Evolutionary conservation across 2,888 invertebrate species (phyloP), one percentile per base, ranked within the genome.

Genomic region (Netelia inedita): DNA sequence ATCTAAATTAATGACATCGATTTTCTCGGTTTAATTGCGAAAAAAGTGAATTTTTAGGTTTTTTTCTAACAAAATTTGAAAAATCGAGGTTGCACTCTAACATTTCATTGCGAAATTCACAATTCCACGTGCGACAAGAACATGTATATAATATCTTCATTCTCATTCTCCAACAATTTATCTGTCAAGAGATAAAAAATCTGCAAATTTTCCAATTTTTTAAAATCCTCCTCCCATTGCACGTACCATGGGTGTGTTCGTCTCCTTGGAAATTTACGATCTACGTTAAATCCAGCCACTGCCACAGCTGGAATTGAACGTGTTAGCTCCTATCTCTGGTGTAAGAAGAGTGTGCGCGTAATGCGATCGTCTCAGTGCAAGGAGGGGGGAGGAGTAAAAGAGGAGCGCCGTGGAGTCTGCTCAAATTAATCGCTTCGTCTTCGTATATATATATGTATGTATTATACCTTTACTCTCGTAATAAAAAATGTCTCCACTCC

Each of bases 361-460:
- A 81, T 69, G 69, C 66, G 65, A 69, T 69, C 65, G 55, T n/a
- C 35, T 28, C 16, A 8, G 55, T 0, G 11, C n/a, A 41, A 14
- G 23, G 19, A 14, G 19, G 57, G 19, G 16, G 35, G n/a, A n/a
- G 16, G 23, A 35, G 14, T 55, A 11, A 10, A n/a, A 79, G 23
- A 28, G 16, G 10, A 35, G 66, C 59, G 46, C 43, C 72, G 68
- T 68, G 46, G 11, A 59, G 57, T 73, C 43, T 66, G 41, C 57
- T 59, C 50, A 61, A 81, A 81, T 74, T 61, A 81, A 81, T 75
- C 57, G 74, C 46, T 63, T 74, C 63, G 53, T 81, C 41, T 41
- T 71, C 43, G 61, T 35, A 19, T 66, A 63, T 63, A 21, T 55
- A 55, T 57, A 19, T 21, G 2, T 63, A 63, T 46, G 2, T 46